Base-by-base conservation (phyloP, 2,888 invertebrate species). In the Panzeria rudis region DNA sequence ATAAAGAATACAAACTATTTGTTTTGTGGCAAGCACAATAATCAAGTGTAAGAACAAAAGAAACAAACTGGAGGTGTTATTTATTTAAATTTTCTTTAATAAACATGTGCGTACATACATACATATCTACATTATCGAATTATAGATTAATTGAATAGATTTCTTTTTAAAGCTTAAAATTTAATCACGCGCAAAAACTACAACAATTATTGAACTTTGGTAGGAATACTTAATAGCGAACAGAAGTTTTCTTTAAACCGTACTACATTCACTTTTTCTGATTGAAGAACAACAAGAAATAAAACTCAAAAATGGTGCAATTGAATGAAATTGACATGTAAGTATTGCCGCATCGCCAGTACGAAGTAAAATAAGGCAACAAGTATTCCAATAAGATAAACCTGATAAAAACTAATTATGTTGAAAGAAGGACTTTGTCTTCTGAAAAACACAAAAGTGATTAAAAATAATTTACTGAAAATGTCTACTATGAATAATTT, bases 321-420 rank as follows among this genome's bases (percentile, higher is more conserved):
- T 41, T 71, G 23, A 66, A 56, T 20, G 75, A 72, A 64, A 59
- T 66, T 66, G 79, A 62, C 11, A 47, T 61, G 76, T 81, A 84
- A 81, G 73, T 75, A 68, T 32, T 61, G 47, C 9, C 29, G 47
- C n/a, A 32, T 9, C 25, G 20, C 23, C 7, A 62, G 23, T 35
- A 23, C 1, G 52, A 52, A 73, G 9, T 29, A 3, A 59, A 25
- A 35, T 23, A n/a, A 52, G 17, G 0, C 20, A 23, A 25, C 17
- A n/a, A 5, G 6, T 17, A 47, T 47, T 47, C 2, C 17, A 6
- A 44, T 4, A 9, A 15, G n/a, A 15, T 3, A 6, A 15, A 44
- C 44, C 5, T n/a, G 7, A 20, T 9, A 50, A 13, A 50, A n/a
- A 4, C 6, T 20, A 23, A 62, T 11, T 0, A 52, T 52, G 62